Evolutionary conservation across 2,888 invertebrate species (phyloP).

Genomic region (Thymelicus acteon): DNA sequence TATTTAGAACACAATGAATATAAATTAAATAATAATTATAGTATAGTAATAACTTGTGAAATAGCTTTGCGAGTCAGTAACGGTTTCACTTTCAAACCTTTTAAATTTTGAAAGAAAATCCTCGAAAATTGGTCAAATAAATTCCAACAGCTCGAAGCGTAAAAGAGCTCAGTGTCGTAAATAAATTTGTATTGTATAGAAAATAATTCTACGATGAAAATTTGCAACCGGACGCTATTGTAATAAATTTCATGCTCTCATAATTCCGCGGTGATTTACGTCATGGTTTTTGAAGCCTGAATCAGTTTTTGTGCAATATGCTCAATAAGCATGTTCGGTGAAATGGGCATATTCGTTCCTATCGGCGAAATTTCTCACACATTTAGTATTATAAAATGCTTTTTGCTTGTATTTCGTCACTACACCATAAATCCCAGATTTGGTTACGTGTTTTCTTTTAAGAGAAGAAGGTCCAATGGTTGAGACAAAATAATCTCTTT

Average conservation of each 20-base stretch:
- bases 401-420: no score
- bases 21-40: no score
- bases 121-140: slow-evolving; percentile 7
- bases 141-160: slow-evolving; percentile 30
- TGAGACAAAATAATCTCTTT: no score
- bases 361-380: no score
- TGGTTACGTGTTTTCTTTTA: no score
- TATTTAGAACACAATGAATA: no score
- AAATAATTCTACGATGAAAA: slow-evolving; percentile 72
- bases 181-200: slow-evolving; percentile 66
- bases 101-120: slow-evolving; percentile 28
- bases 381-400: no score
- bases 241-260: slow-evolving; percentile 79
- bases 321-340: slow-evolving; percentile 54
- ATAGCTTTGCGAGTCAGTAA: no score
- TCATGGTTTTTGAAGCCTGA: slow-evolving; percentile 53
- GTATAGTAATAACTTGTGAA: no score
- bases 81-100: not conserved
- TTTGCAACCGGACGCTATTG: slow-evolving; percentile 73
- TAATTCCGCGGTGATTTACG: slow-evolving; percentile 77
- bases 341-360: slow-evolving; percentile 47
- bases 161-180: slow-evolving; percentile 53
- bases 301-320: slow-evolving; percentile 62
- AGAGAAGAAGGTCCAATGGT: no score
- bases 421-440: no score